These are phyloP conservation scores for Rosalia funebris DNA, from an alignment of 2,888 invertebrate genomes.

Conservation along the genomic window DNA sequence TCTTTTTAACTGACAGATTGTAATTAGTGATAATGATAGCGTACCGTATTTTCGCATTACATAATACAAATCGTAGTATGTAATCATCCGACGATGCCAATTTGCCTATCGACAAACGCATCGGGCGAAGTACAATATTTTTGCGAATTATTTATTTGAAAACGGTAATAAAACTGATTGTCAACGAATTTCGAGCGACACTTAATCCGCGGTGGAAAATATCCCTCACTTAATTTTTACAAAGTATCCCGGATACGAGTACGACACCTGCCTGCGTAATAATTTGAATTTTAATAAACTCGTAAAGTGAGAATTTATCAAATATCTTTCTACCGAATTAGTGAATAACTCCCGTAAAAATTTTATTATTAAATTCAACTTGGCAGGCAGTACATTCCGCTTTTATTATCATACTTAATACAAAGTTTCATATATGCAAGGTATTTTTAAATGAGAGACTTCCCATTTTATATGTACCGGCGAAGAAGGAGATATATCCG, in stretches of 20 bases:
- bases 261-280: constrained; percentile 9
- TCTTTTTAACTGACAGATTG: no score
- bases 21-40: no score
- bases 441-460: constrained; percentile 22
- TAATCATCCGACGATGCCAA: no score
- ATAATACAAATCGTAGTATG: no score
- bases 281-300: constrained; percentile 17
- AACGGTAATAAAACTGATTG: no score
- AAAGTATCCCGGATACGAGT: neutral
- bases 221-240: neutral
- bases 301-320: constrained; percentile 14
- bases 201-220: no score
- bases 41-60: no score
- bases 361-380: constrained; percentile 25
- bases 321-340: constrained; percentile 14
- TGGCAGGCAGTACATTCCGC: constrained; percentile 15
- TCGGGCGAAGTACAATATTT: no score
- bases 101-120: no score
- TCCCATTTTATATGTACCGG: neutral
- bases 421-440: constrained; percentile 16
- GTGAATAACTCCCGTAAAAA: constrained; percentile 16
- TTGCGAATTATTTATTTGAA: no score
- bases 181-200: no score
- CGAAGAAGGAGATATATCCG: neutral
- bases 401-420: constrained; percentile 20